These are phyloP conservation scores for Urechis unicinctus DNA, from an alignment of 2,888 invertebrate species.

Conservation along the genomic window DNA sequence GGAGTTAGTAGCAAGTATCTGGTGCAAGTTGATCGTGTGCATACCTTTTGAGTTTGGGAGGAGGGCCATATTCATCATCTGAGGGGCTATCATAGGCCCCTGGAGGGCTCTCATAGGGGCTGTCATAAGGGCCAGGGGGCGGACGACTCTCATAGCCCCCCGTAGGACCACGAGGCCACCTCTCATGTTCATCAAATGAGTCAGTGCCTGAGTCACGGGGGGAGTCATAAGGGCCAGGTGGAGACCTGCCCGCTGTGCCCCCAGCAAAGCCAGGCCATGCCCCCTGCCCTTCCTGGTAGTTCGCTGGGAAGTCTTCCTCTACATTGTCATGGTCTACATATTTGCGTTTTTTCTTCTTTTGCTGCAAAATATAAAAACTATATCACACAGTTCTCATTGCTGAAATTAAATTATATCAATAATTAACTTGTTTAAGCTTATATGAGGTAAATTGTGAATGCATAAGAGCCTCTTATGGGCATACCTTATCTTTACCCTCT, in stretches of 20 bases:
- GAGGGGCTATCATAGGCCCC: constrained; percentile 45
- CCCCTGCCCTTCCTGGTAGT: not conserved
- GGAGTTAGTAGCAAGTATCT: no score
- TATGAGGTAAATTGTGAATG: no score
- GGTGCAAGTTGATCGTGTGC: no score
- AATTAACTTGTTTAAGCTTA: no score
- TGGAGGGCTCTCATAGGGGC: constrained; percentile 32
- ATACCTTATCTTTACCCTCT: not conserved
- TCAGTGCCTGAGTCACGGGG: not conserved
- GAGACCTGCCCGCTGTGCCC: not conserved
- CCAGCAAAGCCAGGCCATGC: not conserved
- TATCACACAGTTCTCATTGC: not conserved
- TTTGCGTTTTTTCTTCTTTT: not conserved
- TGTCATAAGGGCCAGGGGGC: constrained; percentile 11
- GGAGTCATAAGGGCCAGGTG: not conserved
- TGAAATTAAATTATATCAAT: no score
- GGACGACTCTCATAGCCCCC: not conserved
- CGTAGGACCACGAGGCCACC: not conserved
- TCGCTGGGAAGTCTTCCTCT: not conserved
- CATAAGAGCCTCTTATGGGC: not conserved
- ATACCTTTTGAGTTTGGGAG: constrained; percentile 12
- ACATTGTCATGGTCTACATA: not conserved
- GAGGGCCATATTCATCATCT: constrained; percentile 26
- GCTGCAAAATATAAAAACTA: not conserved
- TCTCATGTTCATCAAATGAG: not conserved